Conservation (phyloP, 2,113 vertebrate genomes). For the Poecilia latipinna region DNA sequence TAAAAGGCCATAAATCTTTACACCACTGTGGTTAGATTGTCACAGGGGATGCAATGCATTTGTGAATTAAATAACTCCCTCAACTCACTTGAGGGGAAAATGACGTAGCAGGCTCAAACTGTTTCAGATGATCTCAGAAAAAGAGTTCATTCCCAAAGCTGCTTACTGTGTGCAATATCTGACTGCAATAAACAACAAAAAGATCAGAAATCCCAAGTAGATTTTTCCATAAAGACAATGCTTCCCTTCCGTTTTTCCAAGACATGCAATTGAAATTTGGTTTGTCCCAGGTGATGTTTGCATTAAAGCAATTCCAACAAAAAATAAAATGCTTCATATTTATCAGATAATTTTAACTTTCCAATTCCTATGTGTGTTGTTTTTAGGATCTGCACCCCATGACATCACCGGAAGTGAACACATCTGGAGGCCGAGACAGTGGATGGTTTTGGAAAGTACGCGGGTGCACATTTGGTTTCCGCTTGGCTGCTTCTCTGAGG, state of each 20-base stretch:
- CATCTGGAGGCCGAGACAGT: neutral
- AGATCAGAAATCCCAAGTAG: neutral
- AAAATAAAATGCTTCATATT: neutral
- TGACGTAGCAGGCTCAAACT: neutral
- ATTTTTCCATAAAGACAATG: neutral
- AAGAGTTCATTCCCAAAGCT: neutral
- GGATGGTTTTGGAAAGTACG: constrained; percentile 28
- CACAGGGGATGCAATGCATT: neutral
- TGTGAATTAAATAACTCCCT: neutral
- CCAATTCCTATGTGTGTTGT: constrained; percentile 14
- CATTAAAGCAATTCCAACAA: neutral
- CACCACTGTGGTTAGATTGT: neutral
- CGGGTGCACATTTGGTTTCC: constrained; percentile 17
- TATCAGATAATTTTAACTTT: neutral
- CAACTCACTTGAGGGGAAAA: constrained; percentile 5
- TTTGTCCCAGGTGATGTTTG: no score
- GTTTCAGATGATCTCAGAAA: neutral
- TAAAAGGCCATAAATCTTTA: neutral
- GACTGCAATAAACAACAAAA: neutral
- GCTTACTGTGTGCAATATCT: neutral
- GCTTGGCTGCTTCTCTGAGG: constrained; percentile 18
- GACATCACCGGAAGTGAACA: constrained; percentile 30
- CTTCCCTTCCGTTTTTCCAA: no score
- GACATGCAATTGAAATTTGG: no score
- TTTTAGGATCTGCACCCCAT: constrained; percentile 14